Conservation (phyloP, 1,140 invertebrate species). For the Artemia franciscana region DNA sequence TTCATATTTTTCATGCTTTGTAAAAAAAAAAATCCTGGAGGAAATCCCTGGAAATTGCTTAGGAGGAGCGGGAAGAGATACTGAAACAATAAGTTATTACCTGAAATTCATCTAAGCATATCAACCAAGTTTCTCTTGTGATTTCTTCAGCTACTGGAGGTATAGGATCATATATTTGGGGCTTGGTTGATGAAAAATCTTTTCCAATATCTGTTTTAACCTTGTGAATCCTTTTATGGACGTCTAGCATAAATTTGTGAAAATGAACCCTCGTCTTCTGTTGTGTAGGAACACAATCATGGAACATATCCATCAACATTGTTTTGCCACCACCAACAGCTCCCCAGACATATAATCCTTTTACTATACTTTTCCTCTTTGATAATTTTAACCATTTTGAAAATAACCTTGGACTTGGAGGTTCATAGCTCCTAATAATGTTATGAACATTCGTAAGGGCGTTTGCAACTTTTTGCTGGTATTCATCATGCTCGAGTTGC, state of each 20-base stretch:
- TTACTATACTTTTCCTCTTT: slow-evolving; percentile 26
- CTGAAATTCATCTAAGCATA: slow-evolving; percentile 99
- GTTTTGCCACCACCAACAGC: slow-evolving; percentile 87
- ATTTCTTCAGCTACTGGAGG: slow-evolving; percentile 73
- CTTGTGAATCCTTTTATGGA: slow-evolving; percentile 64
- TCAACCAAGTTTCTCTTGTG: slow-evolving; percentile 56
- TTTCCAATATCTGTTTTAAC: slow-evolving; percentile 39
- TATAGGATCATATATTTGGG: slow-evolving; percentile 60
- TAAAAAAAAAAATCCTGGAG: too few relatives aligned
- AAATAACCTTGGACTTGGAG: not conserved
- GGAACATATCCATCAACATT: slow-evolving; percentile 97
- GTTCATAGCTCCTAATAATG: not conserved
- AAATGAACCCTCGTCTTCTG: slow-evolving; percentile 76
- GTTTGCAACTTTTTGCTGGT: not conserved
- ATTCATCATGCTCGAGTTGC: not conserved
- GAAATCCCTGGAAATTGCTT: too few relatives aligned
- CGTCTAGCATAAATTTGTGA: slow-evolving; percentile 89
- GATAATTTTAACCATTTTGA: not conserved
- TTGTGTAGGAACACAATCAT: slow-evolving; percentile 38
- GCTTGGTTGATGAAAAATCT: slow-evolving; percentile 15
- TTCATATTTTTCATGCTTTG: too few relatives aligned
- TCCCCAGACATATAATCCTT: slow-evolving; percentile 59
- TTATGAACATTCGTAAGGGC: not conserved
- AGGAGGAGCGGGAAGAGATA: too few relatives aligned
- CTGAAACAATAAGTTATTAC: too few relatives aligned